A percentile compares a stretch with the other conserved stretches of the same genome.
These are phyloP conservation scores for Phrynocephalus guinanensis DNA, from an alignment of 2,797 vertebrate species.

Conservation along the genomic window DNA sequence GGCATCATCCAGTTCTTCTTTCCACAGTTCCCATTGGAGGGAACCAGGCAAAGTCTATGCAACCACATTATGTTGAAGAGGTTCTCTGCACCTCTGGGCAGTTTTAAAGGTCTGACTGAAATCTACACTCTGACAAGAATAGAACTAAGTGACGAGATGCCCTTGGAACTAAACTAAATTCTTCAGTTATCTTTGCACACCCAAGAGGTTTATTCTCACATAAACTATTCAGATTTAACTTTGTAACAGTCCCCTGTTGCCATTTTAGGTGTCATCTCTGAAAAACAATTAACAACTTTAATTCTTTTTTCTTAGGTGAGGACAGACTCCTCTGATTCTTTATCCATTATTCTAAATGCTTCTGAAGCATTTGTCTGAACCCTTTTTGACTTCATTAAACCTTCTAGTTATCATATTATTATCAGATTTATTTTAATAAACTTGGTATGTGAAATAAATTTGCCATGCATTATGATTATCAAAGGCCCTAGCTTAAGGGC, in stretches of 20 bases:
- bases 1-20: no score
- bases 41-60: no score
- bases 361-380: neutral
- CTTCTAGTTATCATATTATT: conserved; percentile 14
- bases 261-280: neutral
- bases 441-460: conserved; percentile 13
- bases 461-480: conserved; percentile 4
- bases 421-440: conserved; percentile 32
- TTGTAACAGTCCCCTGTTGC: neutral
- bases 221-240: neutral
- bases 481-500: conserved; percentile 12
- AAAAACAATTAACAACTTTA: neutral
- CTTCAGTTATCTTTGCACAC: neutral
- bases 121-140: neutral
- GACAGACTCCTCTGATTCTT: neutral
- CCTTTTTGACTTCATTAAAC: neutral
- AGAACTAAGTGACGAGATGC: neutral
- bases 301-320: neutral
- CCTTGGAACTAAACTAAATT: neutral
- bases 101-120: neutral
- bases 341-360: neutral
- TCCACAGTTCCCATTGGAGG: no score
- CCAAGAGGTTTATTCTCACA: neutral
- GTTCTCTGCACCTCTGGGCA: neutral
- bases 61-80: no score